Conservation (phyloP, 2,113 vertebrate species). For the Phrynocephalus versicolor region DNA sequence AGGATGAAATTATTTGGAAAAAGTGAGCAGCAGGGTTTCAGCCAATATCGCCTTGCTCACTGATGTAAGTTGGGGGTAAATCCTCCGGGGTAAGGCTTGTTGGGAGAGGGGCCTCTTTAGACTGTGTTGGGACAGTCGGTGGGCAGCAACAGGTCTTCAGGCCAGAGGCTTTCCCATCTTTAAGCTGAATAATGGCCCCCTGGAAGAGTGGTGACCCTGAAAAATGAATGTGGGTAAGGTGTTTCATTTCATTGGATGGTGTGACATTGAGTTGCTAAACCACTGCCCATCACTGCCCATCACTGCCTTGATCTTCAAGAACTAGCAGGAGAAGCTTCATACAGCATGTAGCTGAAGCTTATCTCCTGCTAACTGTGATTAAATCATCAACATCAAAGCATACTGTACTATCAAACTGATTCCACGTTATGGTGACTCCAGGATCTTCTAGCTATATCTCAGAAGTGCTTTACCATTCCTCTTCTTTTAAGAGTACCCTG, state of each 20-base stretch:
- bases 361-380: background rate
- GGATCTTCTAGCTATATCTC: too few relatives aligned
- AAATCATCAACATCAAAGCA: background rate
- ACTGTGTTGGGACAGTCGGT: background rate
- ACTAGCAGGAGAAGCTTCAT: background rate
- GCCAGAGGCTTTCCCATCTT: background rate
- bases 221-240: background rate
- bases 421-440: too few relatives aligned
- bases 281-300: background rate
- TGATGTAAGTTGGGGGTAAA: background rate
- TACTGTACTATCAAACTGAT: too few relatives aligned
- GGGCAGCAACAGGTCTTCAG: background rate
- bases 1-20: too few relatives aligned
- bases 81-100: background rate
- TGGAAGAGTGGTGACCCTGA: background rate
- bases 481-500: too few relatives aligned
- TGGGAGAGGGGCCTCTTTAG: background rate
- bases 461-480: too few relatives aligned
- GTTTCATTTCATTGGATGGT: background rate
- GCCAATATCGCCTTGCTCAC: too few relatives aligned
- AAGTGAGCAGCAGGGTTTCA: too few relatives aligned
- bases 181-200: background rate
- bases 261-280: background rate
- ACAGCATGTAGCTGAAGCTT: background rate
- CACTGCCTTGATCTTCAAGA: background rate